Base-by-base conservation (phyloP, 2,113 vertebrate genomes). In the Scomber scombrus region DNA sequence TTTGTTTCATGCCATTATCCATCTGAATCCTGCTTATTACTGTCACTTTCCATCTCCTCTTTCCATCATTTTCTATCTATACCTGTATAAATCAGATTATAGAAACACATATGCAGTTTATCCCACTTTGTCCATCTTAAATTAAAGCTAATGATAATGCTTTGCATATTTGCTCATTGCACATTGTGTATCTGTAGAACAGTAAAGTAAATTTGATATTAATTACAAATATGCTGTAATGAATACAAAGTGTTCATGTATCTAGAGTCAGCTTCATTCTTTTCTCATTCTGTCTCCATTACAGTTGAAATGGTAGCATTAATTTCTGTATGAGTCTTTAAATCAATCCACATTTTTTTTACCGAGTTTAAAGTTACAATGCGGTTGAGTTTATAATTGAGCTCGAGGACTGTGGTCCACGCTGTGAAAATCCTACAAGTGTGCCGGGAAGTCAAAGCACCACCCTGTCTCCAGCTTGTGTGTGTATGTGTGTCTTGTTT, bases 401-500 rank as follows among this genome's bases (percentile, higher is more conserved):
- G 56, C 52, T 82, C 0, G 3, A 84, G 77, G 87, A 78, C 51
- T 72, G 26, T 43, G 75, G 79, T 63, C 47, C 34, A 26, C 7
- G 49, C 76, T 86, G 66, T 82, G 58, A 86, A 77, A 73, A 73
- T 52, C 50, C 50, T 78, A 52, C 46, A 67, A 14, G 23, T 81
- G 75, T 75, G 72, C 58, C 51, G 63, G 87, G 58, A 80, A 89
- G 84, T 85, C 82, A 87, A 91, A 91, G 89, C 77, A 89, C 85
- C 81, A 72, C 80, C 85, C 70, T 89, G 87, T 96, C 94, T 95
- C 92, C 93, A 95, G 96, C 93, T 92, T 93, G 82, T 95, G 94
- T 97, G 87, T 93, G 80, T 97, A 64, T 93, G 73, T 96, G 93
- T 97, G 96, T 98, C 96, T 97, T 97, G 95, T 99, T 96, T 97